phyloP scores from a whole-genome alignment of 2,888 invertebrate species.

The Microdon myrmicae region DNA sequence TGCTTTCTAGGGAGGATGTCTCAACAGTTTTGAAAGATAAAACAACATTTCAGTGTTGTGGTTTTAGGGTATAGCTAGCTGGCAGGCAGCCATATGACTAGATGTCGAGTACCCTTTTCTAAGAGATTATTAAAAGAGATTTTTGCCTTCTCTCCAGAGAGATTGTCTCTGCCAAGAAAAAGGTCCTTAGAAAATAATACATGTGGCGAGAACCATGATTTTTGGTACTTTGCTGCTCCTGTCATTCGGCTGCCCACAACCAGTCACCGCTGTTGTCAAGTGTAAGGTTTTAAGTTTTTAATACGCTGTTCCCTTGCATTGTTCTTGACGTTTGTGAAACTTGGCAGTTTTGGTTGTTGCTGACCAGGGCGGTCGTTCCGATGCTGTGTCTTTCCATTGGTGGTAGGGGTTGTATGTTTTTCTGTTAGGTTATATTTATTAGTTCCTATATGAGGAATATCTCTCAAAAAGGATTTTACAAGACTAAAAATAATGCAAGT shows the following conservation, averaged over 20 bases:
- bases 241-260: conserved; percentile 33
- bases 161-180: conserved; percentile 12
- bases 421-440: too few species aligned
- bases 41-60: conserved; percentile 51
- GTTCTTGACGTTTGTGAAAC: conserved; percentile 26
- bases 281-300: conserved; percentile 6
- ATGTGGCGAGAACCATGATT: conserved; percentile 49
- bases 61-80: conserved; percentile 30
- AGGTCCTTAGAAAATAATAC: conserved; percentile 36
- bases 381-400: conserved; percentile 38
- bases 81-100: conserved; percentile 49
- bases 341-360: conserved; percentile 39
- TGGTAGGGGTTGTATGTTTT: too few species aligned
- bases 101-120: conserved; percentile 50
- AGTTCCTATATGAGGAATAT: too few species aligned
- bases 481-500: too few species aligned
- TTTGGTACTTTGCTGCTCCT: conserved; percentile 49
- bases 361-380: conserved; percentile 25
- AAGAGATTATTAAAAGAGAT: conserved; percentile 51
- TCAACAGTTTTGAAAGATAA: conserved; percentile 51
- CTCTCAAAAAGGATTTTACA: too few species aligned
- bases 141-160: conserved; percentile 44
- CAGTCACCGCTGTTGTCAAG: conserved; percentile 5
- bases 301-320: conserved; percentile 32
- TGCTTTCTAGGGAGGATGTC: conserved; percentile 54